These are phyloP conservation scores for Urocolius indicus DNA, from an alignment of 2,113 vertebrate species.

Conservation along the genomic window DNA sequence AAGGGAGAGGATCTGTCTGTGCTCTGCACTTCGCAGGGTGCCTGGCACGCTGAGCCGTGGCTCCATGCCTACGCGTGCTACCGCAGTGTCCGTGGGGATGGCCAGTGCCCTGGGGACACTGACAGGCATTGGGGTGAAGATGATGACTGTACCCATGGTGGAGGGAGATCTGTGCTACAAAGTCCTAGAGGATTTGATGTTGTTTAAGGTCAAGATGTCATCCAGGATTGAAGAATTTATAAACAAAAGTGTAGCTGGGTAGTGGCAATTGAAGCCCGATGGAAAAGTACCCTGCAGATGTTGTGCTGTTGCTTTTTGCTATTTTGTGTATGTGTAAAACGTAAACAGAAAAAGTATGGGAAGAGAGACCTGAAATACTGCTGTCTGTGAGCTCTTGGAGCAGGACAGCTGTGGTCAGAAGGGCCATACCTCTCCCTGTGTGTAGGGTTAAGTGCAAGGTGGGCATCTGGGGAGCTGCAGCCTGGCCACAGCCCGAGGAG, in stretches of 20 bases:
- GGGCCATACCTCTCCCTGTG: not conserved
- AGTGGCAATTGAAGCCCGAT: not conserved
- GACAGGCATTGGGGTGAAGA: rapidly evolving
- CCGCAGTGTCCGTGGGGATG: not conserved
- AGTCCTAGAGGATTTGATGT: not conserved
- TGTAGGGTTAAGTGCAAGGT: not conserved
- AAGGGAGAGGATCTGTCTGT: not conserved
- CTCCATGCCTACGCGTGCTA: rapidly evolving
- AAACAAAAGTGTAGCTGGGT: rapidly evolving
- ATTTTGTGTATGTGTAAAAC: not conserved
- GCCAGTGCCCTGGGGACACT: not conserved
- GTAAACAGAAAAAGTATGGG: not conserved
- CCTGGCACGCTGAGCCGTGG: not conserved
- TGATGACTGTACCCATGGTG: too few species aligned
- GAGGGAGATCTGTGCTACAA: too few species aligned
- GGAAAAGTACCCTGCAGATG: not conserved
- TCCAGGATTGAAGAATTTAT: not conserved
- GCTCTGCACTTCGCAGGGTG: not conserved
- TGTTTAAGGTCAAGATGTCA: not conserved
- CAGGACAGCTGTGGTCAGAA: not conserved
- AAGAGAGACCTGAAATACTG: not conserved
- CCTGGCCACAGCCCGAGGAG: not conserved
- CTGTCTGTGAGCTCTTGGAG: not conserved
- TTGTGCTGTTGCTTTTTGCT: not conserved
- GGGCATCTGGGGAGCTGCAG: not conserved